A percentile compares a stretch with the other conserved stretches of the same genome.
Conservation (phyloP, 2,888 invertebrate genomes). For the Peribatodes rhomboidaria region DNA sequence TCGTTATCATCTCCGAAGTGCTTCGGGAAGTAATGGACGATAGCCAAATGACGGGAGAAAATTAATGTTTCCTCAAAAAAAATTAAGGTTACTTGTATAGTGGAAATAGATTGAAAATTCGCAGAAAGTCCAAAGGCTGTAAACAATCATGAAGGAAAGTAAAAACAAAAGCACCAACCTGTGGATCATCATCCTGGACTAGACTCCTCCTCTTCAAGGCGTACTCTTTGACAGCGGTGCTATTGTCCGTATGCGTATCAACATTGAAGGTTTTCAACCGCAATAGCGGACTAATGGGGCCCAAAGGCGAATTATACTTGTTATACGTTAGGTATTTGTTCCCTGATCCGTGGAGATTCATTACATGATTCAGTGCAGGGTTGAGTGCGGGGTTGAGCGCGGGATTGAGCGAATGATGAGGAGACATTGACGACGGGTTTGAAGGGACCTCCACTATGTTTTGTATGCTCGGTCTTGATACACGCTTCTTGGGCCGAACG, state of each 20-base stretch:
- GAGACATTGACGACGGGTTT: constrained; percentile 65
- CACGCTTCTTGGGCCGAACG: constrained; percentile 89
- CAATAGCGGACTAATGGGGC: constrained; percentile 73
- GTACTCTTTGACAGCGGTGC: constrained; percentile 69
- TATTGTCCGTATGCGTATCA: constrained; percentile 76
- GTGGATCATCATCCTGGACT: constrained; percentile 77
- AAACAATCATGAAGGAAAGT: neutral
- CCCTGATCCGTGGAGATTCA: constrained; percentile 52
- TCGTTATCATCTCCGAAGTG: too few species aligned
- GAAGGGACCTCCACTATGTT: constrained; percentile 74
- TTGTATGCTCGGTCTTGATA: constrained; percentile 87
- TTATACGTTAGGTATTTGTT: constrained; percentile 81
- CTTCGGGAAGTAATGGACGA: too few species aligned
- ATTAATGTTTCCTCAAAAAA: too few species aligned
- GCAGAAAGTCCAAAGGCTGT: too few species aligned
- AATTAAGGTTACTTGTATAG: too few species aligned
- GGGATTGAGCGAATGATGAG: constrained; percentile 51
- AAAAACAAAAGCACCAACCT: constrained; percentile 56
- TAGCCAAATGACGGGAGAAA: too few species aligned
- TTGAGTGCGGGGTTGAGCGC: constrained; percentile 15
- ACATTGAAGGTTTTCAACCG: constrained; percentile 81
- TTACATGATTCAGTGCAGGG: constrained; percentile 19
- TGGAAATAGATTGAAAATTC: too few species aligned
- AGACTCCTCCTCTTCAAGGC: constrained; percentile 75
- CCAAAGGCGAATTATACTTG: constrained; percentile 75